phyloP scores from a whole-genome alignment of 1,140 invertebrate genomes.

The Drosophila jambulina region DNA sequence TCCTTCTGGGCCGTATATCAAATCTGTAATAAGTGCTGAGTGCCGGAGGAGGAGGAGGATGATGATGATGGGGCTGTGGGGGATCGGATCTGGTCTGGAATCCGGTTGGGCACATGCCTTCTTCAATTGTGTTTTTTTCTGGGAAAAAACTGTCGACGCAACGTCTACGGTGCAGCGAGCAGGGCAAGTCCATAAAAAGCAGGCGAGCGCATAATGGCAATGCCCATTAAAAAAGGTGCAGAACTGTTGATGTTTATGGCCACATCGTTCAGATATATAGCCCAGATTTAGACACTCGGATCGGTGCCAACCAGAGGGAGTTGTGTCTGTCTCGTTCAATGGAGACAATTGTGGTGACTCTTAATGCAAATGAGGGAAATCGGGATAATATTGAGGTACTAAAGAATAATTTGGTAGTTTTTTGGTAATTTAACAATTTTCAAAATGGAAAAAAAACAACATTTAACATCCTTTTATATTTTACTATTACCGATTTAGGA shows the following conservation, averaged over 20 bases:
- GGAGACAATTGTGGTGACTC: slow-evolving; percentile 10
- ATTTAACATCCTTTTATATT: no score
- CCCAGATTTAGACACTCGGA: slow-evolving; percentile 11
- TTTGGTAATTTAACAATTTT: no score
- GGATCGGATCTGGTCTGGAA: slow-evolving; percentile 16
- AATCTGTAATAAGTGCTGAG: slow-evolving; percentile 77
- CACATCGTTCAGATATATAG: slow-evolving; percentile 52
- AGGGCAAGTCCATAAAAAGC: slow-evolving; percentile 67
- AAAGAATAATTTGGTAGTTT: background rate
- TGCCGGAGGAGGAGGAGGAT: slow-evolving; percentile 7
- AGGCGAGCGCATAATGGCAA: slow-evolving; percentile 76
- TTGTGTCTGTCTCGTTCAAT: background rate
- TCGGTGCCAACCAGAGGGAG: slow-evolving; percentile 5
- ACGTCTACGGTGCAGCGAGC: slow-evolving; percentile 67
- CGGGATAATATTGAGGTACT: background rate
- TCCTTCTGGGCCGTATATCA: slow-evolving; percentile 53
- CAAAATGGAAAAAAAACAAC: no score
- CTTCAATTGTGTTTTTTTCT: slow-evolving; percentile 76
- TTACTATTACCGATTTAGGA: no score
- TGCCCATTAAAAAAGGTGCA: slow-evolving; percentile 78
- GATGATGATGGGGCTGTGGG: background rate
- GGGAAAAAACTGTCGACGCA: slow-evolving; percentile 81
- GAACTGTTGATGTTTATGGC: slow-evolving; percentile 65
- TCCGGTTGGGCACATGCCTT: slow-evolving; percentile 57
- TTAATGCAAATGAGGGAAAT: background rate